Conservation (phyloP, 2,113 vertebrate species). For the cattle (Bos taurus) region ARS-UCD2.0 NC_037348.1:63978001-63978500, state of each 20-base stretch:
- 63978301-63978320: not conserved
- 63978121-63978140: not conserved
- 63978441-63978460: accelerated
- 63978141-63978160: not conserved
- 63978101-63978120: accelerated
- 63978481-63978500: not conserved
- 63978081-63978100: not conserved
- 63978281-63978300: not conserved
- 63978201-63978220: not conserved
- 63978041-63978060: not conserved
- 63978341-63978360: not conserved
- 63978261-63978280: not conserved
- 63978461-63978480: accelerated
- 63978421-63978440: accelerated
- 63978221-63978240: not conserved
- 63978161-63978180: not conserved
- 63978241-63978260: not conserved
- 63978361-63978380: not conserved
- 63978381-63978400: not conserved
- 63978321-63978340: not conserved
- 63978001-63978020: not conserved
- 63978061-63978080: not conserved
- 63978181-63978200: not conserved
- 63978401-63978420: not conserved
- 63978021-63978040: not conserved